Conservation (phyloP, 1,140 invertebrate species). For the Drosophila oshimai region DNA sequence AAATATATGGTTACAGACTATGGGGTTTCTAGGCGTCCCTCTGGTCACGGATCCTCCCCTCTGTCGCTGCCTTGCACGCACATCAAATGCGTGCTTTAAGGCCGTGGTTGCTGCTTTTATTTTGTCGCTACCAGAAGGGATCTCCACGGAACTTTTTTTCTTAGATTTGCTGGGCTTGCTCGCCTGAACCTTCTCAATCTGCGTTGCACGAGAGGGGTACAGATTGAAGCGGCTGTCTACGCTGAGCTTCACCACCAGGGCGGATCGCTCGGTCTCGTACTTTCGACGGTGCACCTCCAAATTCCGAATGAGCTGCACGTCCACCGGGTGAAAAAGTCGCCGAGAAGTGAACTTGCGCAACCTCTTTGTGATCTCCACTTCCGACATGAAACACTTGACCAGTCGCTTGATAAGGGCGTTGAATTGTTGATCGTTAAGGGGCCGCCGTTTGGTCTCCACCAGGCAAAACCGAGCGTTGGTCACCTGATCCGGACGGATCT, state of each 20-base stretch:
- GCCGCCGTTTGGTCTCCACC: neutral
- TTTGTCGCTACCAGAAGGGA: neutral
- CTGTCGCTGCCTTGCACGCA: neutral
- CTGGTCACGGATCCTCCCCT: neutral
- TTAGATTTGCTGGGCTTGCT: no score
- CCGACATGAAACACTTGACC: slow-evolving; percentile 34
- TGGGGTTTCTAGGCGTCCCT: neutral
- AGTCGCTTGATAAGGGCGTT: slow-evolving; percentile 15
- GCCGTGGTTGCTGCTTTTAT: no score
- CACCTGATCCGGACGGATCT: slow-evolving; percentile 9
- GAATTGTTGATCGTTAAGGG: slow-evolving; percentile 22
- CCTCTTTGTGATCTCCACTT: slow-evolving; percentile 23
- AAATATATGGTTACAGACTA: slow-evolving; percentile 2
- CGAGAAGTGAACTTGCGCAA: neutral
- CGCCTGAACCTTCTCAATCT: no score
- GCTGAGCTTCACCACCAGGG: slow-evolving; percentile 14
- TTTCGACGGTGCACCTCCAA: slow-evolving; percentile 7
- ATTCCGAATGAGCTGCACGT: neutral
- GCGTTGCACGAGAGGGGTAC: neutral
- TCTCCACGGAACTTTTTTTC: neutral
- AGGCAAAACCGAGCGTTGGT: slow-evolving; percentile 5
- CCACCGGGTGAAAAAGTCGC: neutral
- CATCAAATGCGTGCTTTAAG: neutral
- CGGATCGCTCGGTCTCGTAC: slow-evolving; percentile 18
- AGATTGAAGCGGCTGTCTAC: slow-evolving; percentile 8